Evolutionary conservation across 2,888 invertebrate genomes (phyloP).

Genomic region (Orthonevra nobilis): DNA sequence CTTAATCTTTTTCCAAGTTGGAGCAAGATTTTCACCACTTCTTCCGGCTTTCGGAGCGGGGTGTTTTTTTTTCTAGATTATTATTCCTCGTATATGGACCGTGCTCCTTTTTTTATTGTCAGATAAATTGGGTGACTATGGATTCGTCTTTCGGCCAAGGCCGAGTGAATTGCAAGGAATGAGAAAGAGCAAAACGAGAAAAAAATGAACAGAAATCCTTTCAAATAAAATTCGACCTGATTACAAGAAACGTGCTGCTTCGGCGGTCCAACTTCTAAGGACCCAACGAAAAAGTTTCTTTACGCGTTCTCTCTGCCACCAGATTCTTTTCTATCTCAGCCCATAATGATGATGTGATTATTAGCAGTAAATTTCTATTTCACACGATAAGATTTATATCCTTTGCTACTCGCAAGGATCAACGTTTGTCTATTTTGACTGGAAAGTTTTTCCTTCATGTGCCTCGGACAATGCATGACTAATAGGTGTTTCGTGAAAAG

Average conservation of each 20-base stretch:
- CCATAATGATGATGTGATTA: conserved; percentile 62
- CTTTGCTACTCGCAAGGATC: conserved; percentile 43
- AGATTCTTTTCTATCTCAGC: not conserved
- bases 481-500: conserved; percentile 35
- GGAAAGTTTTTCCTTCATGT: conserved; percentile 27
- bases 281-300: conserved; percentile 21
- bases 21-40: conserved; percentile 4
- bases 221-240: conserved; percentile 61
- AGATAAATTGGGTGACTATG: conserved; percentile 59
- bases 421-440: conserved; percentile 54
- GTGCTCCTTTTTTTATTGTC: not conserved
- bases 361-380: conserved; percentile 57
- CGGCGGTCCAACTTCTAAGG: conserved; percentile 20
- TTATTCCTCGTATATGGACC: conserved; percentile 26
- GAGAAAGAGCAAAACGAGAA: not conserved
- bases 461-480: conserved; percentile 53
- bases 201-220: conserved; percentile 17
- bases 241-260: conserved; percentile 56
- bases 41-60: conserved; percentile 4
- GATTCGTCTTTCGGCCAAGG: conserved; percentile 12
- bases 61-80: conserved; percentile 34
- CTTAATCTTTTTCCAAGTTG: conserved; percentile 43
- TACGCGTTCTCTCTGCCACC: conserved; percentile 20
- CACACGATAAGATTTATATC: conserved; percentile 60
- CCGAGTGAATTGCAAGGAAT: conserved; percentile 7